Conservation (phyloP, 2,797 vertebrate genomes). For the Taenioides sp. region DNA sequence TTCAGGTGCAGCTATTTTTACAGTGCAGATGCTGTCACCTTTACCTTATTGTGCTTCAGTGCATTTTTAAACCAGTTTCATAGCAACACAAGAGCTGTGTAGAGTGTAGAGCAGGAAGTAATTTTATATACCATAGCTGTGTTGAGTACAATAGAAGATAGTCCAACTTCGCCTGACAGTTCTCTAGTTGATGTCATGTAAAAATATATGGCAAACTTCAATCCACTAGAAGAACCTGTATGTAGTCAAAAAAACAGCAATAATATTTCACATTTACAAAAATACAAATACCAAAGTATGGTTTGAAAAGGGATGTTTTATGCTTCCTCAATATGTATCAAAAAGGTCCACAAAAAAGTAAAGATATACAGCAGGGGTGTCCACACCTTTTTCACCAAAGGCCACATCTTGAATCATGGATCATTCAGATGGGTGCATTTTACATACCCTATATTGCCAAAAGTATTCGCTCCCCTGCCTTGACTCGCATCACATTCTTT, state of each 20-base stretch:
- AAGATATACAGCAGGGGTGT: no score
- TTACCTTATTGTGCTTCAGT: not conserved
- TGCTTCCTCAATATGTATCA: no score
- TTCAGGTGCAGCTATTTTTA: constrained; percentile 47
- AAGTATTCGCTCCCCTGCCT: no score
- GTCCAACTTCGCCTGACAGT: not conserved
- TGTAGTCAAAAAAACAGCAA: not conserved
- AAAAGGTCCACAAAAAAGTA: no score
- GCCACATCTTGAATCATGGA: no score
- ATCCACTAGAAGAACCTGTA: not conserved
- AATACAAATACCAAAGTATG: no score
- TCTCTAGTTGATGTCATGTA: constrained; percentile 5
- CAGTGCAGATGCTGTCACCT: constrained; percentile 23
- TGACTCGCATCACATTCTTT: no score
- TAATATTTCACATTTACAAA: no score
- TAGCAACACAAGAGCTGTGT: not conserved
- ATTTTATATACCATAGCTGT: not conserved
- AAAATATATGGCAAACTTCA: not conserved
- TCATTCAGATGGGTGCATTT: no score
- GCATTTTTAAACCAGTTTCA: not conserved
- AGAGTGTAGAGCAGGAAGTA: not conserved
- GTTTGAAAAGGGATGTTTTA: no score
- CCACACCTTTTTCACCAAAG: no score
- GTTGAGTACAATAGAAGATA: constrained; percentile 4
- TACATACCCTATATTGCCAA: no score